phyloP scores from a whole-genome alignment of 2,113 vertebrate species.

The Mellivora capensis region DNA sequence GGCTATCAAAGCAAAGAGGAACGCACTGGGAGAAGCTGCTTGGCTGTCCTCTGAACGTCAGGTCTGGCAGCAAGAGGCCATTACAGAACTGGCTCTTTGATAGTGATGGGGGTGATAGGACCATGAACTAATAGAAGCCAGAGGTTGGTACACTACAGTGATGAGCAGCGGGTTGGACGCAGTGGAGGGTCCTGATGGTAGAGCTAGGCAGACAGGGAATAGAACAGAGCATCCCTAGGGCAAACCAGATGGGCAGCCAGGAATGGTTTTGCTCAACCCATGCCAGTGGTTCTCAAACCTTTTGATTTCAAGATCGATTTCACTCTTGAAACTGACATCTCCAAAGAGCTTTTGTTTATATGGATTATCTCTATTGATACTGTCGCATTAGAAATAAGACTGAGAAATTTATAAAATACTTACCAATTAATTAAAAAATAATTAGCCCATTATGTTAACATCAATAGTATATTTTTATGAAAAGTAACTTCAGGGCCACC shows the following conservation, averaged over 20 bases:
- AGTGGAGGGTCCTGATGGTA: background rate
- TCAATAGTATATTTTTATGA: background rate
- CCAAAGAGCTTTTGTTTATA: background rate
- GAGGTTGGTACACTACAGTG: background rate
- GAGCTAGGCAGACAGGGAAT: background rate
- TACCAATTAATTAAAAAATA: background rate
- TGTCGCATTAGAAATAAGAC: background rate
- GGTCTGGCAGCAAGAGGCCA: background rate
- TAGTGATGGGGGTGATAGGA: background rate
- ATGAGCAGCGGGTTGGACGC: background rate
- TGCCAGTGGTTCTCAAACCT: background rate
- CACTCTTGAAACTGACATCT: background rate
- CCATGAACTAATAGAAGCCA: background rate
- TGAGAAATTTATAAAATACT: background rate
- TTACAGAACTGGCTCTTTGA: background rate
- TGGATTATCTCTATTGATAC: background rate
- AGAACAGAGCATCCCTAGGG: background rate
- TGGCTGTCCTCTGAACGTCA: background rate
- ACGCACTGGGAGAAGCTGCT: background rate
- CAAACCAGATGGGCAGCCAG: background rate
- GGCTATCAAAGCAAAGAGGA: background rate
- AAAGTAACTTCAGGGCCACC: background rate
- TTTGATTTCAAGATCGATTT: background rate
- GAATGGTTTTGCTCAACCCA: background rate
- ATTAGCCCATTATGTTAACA: background rate